phyloP scores from a whole-genome alignment of 2,888 invertebrate genomes.

The Pyrrhia umbra region DNA sequence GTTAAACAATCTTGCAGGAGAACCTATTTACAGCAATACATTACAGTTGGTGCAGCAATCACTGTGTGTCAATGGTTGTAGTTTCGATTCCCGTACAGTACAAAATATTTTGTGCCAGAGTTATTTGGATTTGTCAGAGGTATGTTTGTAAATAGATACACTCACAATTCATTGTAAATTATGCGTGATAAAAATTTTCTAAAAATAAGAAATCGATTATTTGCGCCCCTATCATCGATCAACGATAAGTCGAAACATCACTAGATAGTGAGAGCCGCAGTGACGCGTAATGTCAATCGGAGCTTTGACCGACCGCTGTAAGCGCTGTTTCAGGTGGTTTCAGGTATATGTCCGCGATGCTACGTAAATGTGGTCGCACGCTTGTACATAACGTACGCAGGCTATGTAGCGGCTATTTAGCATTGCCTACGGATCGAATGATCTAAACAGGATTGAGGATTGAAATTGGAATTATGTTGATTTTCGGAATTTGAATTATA shows the following conservation, averaged over 20 bases:
- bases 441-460: background rate
- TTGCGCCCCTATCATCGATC: background rate
- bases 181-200: too few species aligned
- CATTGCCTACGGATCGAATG: background rate
- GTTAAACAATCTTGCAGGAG: too few species aligned
- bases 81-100: too few species aligned
- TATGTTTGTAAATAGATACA: too few species aligned
- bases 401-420: too few species aligned
- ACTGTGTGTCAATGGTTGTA: too few species aligned
- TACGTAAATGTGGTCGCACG: constrained; percentile 3
- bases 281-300: constrained; percentile 31
- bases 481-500: background rate
- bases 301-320: constrained; percentile 37
- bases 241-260: background rate
- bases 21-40: too few species aligned
- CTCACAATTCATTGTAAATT: too few species aligned
- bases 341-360: constrained; percentile 3
- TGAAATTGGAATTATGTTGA: background rate
- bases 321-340: too few species aligned
- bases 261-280: constrained; percentile 11
- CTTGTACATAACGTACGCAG: background rate
- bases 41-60: too few species aligned
- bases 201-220: background rate
- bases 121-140: too few species aligned
- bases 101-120: too few species aligned